Conservation (phyloP, 2,888 invertebrate genomes). For the Callimorpha dominula region DNA sequence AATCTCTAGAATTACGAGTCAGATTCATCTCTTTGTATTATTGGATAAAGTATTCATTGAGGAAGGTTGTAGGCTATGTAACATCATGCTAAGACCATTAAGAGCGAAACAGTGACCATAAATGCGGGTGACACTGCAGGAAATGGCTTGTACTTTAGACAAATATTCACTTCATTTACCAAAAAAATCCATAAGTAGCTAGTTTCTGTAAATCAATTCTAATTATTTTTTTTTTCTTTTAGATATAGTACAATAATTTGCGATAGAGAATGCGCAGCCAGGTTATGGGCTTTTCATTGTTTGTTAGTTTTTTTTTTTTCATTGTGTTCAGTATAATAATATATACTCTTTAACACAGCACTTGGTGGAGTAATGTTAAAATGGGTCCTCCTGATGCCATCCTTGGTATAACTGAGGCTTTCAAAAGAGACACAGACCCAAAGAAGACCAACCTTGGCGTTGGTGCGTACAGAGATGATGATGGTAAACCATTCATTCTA, state of each 20-base stretch:
- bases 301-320: not conserved
- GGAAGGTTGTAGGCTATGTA: too few relatives aligned
- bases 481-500: constrained; percentile 97
- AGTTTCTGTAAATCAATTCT: not conserved
- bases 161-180: not conserved
- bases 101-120: too few relatives aligned
- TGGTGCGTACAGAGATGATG: constrained; percentile 98
- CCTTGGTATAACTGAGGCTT: constrained; percentile 98
- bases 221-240: constrained; percentile 13
- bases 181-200: not conserved
- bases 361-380: constrained; percentile 95
- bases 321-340: not conserved
- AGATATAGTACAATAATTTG: constrained; percentile 17
- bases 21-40: too few relatives aligned
- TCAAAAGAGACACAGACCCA: constrained; percentile 94
- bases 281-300: constrained; percentile 13
- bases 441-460: constrained; percentile 99
- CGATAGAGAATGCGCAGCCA: constrained; percentile 8
- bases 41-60: too few relatives aligned
- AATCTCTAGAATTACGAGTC: too few relatives aligned
- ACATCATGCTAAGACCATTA: too few relatives aligned
- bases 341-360: constrained; percentile 79
- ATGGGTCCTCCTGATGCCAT: constrained; percentile 99
- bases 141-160: too few relatives aligned
- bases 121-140: too few relatives aligned